These are phyloP conservation scores for Eueremaeus valkanovi DNA, from an alignment of 2,888 invertebrate genomes.

Conservation along the genomic window DNA sequence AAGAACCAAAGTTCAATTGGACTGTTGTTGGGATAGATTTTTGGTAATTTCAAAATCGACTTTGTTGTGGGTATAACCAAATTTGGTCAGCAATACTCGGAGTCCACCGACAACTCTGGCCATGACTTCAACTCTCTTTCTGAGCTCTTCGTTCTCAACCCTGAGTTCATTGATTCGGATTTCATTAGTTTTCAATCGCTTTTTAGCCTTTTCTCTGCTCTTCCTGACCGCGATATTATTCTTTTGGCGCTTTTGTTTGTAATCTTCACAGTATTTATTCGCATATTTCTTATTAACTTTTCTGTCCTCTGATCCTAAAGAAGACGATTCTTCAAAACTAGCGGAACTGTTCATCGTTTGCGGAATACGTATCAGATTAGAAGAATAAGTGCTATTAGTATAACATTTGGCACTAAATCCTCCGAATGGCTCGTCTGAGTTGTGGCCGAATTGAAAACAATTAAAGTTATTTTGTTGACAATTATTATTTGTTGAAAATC, in stretches of 20 bases:
- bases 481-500: background rate
- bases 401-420: background rate
- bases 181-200: slow-evolving; percentile 26
- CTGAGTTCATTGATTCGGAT: slow-evolving; percentile 25
- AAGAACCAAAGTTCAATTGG: too few relatives aligned
- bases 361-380: background rate
- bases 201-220: slow-evolving; percentile 35
- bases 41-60: slow-evolving; percentile 25
- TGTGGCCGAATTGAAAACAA: background rate
- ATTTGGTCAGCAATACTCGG: slow-evolving; percentile 27
- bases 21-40: too few relatives aligned
- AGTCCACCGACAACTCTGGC: slow-evolving; percentile 18
- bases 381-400: background rate
- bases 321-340: background rate
- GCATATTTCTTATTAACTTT: background rate
- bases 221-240: slow-evolving; percentile 38
- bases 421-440: background rate
- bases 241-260: slow-evolving; percentile 30
- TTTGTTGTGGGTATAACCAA: slow-evolving; percentile 20
- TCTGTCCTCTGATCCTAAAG: background rate
- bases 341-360: background rate
- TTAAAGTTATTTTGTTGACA: background rate
- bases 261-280: background rate
- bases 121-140: slow-evolving; percentile 9
- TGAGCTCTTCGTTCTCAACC: slow-evolving; percentile 22